Evolutionary conservation across 1,140 invertebrate species (phyloP), one percentile per base, ranked within the genome.

Genomic region (Trachymyrmex cornetzi): DNA sequence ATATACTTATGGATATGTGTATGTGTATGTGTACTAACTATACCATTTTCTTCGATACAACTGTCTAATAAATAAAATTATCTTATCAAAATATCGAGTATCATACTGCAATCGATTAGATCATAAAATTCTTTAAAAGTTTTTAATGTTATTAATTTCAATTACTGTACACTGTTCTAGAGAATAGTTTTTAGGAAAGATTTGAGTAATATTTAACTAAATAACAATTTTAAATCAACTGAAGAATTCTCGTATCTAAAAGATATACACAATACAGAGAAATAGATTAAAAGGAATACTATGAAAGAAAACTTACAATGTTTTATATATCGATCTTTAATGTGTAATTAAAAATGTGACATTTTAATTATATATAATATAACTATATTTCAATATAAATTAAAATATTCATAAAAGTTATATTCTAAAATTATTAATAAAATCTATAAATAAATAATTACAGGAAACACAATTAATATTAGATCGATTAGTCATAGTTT

Each of bases 401-500:
- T 16, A 59, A 61, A 22, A 75, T 44, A 16, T 11, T 6, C 12
- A 6, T 11, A 38, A 34, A 12, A 19, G 38, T 24, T 63, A 27
- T 22, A 14, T 79, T 19, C 5, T 77, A 22, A 50, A 66, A 19
- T 48, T 16, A 64, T 30, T 55, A 44, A 71, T 44, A 50, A 55
- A 55, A 30, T 34, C 16, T 38, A 11, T 44, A 27, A 5, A 79
- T 79, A 87, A 69, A 24, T 63, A 50, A 55, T 50, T 34, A 14
- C 12, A 9, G 12, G 30, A 55, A 53, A 6, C n/a, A 30, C 19
- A n/a, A 38, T 27, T 12, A 12, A 24, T n/a, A 61, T 48, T 63
- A 84, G 27, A 75, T 75, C 38, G 71, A 86, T 86, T 77, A 22
- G 11, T n/a, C 24, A 9, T 30, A 81, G 50, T 34, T 30, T 30